Base-by-base conservation (phyloP, 1,140 invertebrate genomes). In the Onthophagus taurus region DNA sequence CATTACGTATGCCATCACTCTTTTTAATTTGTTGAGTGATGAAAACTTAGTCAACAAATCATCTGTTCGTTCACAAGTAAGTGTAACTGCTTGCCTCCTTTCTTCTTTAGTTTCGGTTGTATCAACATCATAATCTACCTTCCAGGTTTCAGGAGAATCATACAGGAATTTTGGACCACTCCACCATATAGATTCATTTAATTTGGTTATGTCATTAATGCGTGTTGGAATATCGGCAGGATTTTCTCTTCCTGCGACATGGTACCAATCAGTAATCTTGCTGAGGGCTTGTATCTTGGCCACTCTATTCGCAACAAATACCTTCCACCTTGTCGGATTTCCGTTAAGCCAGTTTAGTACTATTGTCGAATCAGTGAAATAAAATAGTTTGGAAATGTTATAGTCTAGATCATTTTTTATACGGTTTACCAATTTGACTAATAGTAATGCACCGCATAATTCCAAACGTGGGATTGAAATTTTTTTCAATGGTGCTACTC, bases 401-500 rank as follows among this genome's bases (percentile, higher is more conserved):
- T n/a, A n/a, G n/a, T n/a, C n/a, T n/a, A n/a, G n/a, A n/a, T n/a
- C n/a, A n/a, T n/a, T n/a, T n/a, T n/a, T n/a, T n/a, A n/a, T n/a
- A n/a, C n/a, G n/a, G n/a, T n/a, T n/a, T n/a, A n/a, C n/a, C n/a
- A n/a, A n/a, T n/a, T n/a, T n/a, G n/a, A n/a, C n/a, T n/a, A n/a
- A n/a, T n/a, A 41, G 8, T 17, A 41, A 6, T 6, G 23, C 37
- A 24, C n/a, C 20, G 11, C n/a, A 24, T 26, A 41, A 24, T 38
- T 38, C 36, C 21, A 38, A 14, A 9, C 36, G 8, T 21, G 36
- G 36, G 7, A 38, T 12, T n/a, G 16, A n/a, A 19, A 38, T 16
- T 13, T n/a, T 11, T 16, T 68, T 68, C 0, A 66, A 26, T 29
- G 68, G 67, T 18, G 67, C 57, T 2, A 70, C 64, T 42, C 60